Evolutionary conservation across 2,797 vertebrate genomes (phyloP).

Genomic region (Monodelphis domestica): DNA sequence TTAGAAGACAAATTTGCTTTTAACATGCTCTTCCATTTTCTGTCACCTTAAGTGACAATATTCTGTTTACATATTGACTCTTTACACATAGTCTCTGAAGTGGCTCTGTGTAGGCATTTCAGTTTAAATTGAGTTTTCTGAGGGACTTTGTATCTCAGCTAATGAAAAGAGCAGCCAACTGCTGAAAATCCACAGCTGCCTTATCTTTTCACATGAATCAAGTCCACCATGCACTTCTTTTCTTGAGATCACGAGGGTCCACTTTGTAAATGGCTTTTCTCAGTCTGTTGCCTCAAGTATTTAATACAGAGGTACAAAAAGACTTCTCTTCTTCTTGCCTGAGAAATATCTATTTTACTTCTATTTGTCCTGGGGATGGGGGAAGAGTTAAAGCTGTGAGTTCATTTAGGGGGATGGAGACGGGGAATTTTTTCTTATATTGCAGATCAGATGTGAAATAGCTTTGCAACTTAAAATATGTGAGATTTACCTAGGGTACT

Average conservation of each 20-base stretch:
- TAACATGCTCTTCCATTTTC: slow-evolving; percentile 8
- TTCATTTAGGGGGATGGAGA: not conserved
- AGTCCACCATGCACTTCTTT: not conserved
- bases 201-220: not conserved
- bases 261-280: not conserved
- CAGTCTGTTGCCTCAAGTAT: not conserved
- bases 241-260: not conserved
- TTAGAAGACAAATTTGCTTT: slow-evolving; percentile 7
- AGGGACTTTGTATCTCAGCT: not conserved
- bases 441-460: not conserved
- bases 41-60: slow-evolving; percentile 7
- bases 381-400: not conserved
- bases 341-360: not conserved
- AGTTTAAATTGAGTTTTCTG: slow-evolving; percentile 32
- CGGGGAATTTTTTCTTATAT: not conserved
- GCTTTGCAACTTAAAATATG: not conserved
- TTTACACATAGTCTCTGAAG: not conserved
- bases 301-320: not conserved
- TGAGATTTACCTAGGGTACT: not conserved
- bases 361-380: not conserved
- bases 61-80: slow-evolving; percentile 27
- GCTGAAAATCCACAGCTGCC: not conserved
- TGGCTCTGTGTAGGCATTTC: not conserved
- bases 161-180: not conserved
- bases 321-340: not conserved